These are phyloP conservation scores for Hycleus phaleratus DNA, from an alignment of 1,140 invertebrate genomes.

Conservation along the genomic window DNA sequence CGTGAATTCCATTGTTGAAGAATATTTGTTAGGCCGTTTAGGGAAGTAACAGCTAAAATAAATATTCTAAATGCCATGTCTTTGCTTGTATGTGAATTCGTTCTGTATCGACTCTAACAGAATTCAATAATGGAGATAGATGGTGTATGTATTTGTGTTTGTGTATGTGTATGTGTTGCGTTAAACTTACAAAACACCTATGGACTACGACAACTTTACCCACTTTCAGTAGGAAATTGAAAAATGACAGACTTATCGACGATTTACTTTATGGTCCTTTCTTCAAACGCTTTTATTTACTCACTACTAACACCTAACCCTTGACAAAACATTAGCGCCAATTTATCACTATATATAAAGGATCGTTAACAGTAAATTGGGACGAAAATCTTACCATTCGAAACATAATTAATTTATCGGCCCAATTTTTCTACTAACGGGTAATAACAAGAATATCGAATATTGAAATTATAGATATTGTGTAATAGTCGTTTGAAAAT, in stretches of 20 bases:
- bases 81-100: conserved; percentile 7
- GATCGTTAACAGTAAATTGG: too few species aligned
- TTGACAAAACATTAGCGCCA: too few species aligned
- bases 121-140: conserved; percentile 28
- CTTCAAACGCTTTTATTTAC: conserved; percentile 17
- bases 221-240: conserved; percentile 23
- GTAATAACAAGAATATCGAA: too few species aligned
- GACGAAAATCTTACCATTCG: too few species aligned
- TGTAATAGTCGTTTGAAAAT: too few species aligned
- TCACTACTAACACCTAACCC: not conserved
- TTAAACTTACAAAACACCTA: conserved; percentile 25
- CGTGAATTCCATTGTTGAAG: too few species aligned
- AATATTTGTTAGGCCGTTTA: conserved; percentile 14
- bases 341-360: too few species aligned
- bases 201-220: conserved; percentile 19
- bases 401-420: too few species aligned
- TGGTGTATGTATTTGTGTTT: not conserved
- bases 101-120: conserved; percentile 19
- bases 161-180: not conserved
- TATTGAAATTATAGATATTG: too few species aligned
- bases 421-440: too few species aligned
- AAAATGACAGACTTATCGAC: conserved; percentile 24
- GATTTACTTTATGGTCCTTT: conserved; percentile 21
- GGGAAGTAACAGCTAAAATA: conserved; percentile 10
- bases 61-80: conserved; percentile 22